These are phyloP conservation scores for Liposcelis brunnea DNA, from an alignment of 2,888 invertebrate genomes.

Conservation along the genomic window DNA sequence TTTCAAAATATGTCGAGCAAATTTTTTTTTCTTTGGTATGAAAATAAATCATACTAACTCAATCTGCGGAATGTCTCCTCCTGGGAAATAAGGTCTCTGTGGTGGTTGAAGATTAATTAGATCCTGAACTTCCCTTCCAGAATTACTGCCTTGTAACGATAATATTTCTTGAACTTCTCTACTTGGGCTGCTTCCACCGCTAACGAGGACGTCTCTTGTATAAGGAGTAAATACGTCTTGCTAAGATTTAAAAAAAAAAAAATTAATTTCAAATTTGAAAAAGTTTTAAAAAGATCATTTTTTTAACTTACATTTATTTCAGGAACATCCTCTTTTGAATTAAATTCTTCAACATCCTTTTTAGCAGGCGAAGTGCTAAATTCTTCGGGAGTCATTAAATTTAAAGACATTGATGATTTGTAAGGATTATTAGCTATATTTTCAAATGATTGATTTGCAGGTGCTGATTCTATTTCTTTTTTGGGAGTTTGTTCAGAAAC, in stretches of 20 bases:
- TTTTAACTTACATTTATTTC: background rate
- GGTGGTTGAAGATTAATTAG: background rate
- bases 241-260: background rate
- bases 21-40: too few species aligned
- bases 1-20: too few species aligned
- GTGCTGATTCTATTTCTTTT: too few species aligned
- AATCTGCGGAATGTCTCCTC: constrained; percentile 3
- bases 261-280: too few species aligned
- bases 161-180: constrained; percentile 79
- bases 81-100: background rate
- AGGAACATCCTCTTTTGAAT: too few species aligned
- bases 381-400: constrained; percentile 76
- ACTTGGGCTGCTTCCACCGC: constrained; percentile 79
- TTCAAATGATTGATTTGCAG: too few species aligned
- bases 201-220: constrained; percentile 35
- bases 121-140: background rate
- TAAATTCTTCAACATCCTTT: constrained; percentile 19
- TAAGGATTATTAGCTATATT: too few species aligned
- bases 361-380: constrained; percentile 45
- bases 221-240: background rate
- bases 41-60: too few species aligned
- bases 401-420: constrained; percentile 26
- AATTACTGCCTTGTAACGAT: constrained; percentile 33
- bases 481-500: background rate
- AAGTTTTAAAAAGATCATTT: background rate